phyloP scores from a whole-genome alignment of 2,113 vertebrate genomes.

The Rissa tridactyla region DNA sequence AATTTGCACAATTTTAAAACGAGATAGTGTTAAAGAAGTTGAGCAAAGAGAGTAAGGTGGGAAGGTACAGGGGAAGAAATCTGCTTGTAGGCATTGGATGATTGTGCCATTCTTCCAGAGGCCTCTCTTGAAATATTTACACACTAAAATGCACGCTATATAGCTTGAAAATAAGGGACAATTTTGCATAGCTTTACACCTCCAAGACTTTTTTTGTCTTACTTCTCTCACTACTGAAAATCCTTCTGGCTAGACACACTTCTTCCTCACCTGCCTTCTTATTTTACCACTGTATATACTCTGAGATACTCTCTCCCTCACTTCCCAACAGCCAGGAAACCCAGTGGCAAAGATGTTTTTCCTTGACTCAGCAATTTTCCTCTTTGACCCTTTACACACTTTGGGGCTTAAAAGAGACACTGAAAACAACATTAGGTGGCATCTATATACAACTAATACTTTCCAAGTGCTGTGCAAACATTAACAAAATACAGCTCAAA shows the following conservation, averaged over 20 bases:
- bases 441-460: background rate
- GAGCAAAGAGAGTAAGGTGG: background rate
- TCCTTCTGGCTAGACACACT: background rate
- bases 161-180: background rate
- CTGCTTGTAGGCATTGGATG: background rate
- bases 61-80: background rate
- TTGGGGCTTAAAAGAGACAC: background rate
- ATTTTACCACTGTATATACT: background rate
- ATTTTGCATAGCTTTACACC: background rate
- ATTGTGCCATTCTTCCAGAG: background rate
- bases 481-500: background rate
- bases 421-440: background rate
- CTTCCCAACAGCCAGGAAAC: background rate
- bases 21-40: background rate
- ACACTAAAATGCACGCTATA: background rate
- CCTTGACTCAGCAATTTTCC: background rate
- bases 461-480: background rate
- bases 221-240: background rate
- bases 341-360: background rate
- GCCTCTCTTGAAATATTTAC: background rate
- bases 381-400: background rate
- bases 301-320: background rate
- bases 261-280: background rate
- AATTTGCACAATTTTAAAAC: background rate
- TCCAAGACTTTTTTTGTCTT: background rate